These are phyloP conservation scores for Chelon auratus DNA, from an alignment of 2,797 vertebrate species.

Conservation along the genomic window DNA sequence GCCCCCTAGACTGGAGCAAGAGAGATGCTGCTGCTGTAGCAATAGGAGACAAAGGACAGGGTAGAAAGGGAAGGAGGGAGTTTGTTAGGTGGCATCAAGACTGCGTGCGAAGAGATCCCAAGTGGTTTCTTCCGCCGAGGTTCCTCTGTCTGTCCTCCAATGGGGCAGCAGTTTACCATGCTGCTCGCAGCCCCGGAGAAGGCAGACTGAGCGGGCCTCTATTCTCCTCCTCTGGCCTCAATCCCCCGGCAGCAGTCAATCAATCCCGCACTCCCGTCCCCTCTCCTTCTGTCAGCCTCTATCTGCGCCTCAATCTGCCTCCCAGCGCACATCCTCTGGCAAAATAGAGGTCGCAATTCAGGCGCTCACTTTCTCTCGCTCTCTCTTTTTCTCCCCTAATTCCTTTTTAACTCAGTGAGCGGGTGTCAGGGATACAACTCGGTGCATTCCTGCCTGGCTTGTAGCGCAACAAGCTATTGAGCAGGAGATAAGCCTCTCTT, in stretches of 20 bases:
- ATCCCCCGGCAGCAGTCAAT: conserved; percentile 74
- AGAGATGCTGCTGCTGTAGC: conserved; percentile 74
- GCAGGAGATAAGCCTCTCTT: conserved; percentile 97
- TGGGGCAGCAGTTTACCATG: conserved; percentile 78
- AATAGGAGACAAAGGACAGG: conserved; percentile 48
- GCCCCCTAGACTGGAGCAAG: conserved; percentile 72
- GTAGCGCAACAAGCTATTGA: conserved; percentile 97
- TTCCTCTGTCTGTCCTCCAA: conserved; percentile 65
- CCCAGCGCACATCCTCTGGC: conserved; percentile 83
- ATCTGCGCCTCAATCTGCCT: conserved; percentile 74
- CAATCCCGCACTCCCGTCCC: conserved; percentile 65
- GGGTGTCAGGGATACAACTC: conserved; percentile 86
- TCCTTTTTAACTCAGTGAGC: conserved; percentile 84
- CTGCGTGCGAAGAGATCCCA: conserved; percentile 70
- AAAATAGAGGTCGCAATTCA: conserved; percentile 79
- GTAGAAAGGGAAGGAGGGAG: conserved; percentile 42
- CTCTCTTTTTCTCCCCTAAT: conserved; percentile 76
- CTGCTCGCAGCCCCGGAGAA: conserved; percentile 62
- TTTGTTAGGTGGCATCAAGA: conserved; percentile 70
- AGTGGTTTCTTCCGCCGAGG: conserved; percentile 73
- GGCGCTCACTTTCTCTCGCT: conserved; percentile 74
- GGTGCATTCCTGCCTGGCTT: conserved; percentile 91
- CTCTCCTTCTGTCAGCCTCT: conserved; percentile 70
- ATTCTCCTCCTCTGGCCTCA: conserved; percentile 78
- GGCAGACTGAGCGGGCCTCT: conserved; percentile 61